Conservation (phyloP, 2,797 vertebrate genomes). For the Phoeniculus purpureus region DNA sequence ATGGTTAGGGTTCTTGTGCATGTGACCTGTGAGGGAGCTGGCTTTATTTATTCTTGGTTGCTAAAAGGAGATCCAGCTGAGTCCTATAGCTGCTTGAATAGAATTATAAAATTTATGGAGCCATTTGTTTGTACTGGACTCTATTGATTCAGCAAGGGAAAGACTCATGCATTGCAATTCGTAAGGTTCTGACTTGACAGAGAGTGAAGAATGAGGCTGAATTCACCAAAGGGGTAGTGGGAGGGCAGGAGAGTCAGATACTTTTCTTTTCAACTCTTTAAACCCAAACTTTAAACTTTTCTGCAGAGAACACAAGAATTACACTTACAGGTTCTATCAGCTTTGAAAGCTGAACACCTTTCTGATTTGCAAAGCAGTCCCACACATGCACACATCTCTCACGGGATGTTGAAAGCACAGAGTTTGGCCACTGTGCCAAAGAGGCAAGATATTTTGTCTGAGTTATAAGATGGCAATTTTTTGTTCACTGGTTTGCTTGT, state of each 20-base stretch:
- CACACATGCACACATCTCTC: neutral
- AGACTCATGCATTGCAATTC: neutral
- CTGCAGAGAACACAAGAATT: too few species aligned
- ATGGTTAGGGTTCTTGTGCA: accelerated
- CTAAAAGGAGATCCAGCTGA: neutral
- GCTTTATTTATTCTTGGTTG: neutral
- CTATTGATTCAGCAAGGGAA: neutral
- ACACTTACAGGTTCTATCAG: too few species aligned
- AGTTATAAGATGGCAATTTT: constrained; percentile 5
- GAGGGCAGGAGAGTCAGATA: too few species aligned
- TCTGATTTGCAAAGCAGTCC: neutral
- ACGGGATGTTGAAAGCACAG: neutral
- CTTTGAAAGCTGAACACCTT: neutral
- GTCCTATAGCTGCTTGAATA: neutral
- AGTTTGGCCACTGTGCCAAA: neutral
- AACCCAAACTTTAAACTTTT: too few species aligned
- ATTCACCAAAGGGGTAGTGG: too few species aligned
- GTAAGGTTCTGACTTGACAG: neutral
- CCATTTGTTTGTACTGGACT: neutral
- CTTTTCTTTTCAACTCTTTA: too few species aligned
- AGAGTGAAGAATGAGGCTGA: too few species aligned
- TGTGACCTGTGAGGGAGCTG: neutral
- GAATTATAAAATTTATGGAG: neutral
- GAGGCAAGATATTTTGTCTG: neutral
- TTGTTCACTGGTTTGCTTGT: neutral